Base-by-base conservation (phyloP, 2,113 vertebrate species). In the Apodemus sylvaticus region DNA sequence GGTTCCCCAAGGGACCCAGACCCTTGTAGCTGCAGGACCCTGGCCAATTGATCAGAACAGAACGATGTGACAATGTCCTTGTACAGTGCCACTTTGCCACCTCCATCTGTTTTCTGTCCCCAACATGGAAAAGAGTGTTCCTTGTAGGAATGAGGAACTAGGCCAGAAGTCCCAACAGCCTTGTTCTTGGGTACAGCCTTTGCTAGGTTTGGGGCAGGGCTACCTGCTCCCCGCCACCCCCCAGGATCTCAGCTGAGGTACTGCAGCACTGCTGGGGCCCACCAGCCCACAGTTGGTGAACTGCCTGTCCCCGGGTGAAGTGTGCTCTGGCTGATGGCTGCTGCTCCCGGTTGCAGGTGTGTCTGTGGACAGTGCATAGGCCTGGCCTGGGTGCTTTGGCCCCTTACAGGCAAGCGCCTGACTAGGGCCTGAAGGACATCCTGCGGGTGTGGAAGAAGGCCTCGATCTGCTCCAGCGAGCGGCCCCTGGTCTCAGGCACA, bases 401-500 rank as follows among this genome's bases (percentile, higher is more conserved):
- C 24, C 36, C 12, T 55, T 68, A 2, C 0, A 16, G 51, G 0
- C 0, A n/a, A 31, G 89, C 8, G 48, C 58, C 4, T 85, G 53
- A 58, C 73, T 98, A 98, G 77, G 51, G 98, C 95, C 98, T 96
- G 92, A 99, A 98, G 0, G 98, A 98, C 70, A 96, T 97, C 70
- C 98, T 89, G 17, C 98, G 97, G 0, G 98, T 99, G 90, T 99
- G 98, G 97, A 99, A 99, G 95, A 99, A 99, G 86, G 99, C 98
- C 97, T 99, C 99, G 0, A 99, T 99, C 97, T 99, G 99, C 94
- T 99, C 99, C 98, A 99, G 98, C 0, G 99, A 98, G 94, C 99
- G 99, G 19, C 99, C 98, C 51, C 98, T 99, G 71, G 99, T 99
- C 98, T 99, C 99, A 0, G 99, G 99, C 70, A 99, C 98, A 0